A percentile compares a stretch with the other conserved stretches of the same genome.
phyloP scores from a whole-genome alignment of 1,140 invertebrate genomes.

The Rhagoletis zephyria region DNA sequence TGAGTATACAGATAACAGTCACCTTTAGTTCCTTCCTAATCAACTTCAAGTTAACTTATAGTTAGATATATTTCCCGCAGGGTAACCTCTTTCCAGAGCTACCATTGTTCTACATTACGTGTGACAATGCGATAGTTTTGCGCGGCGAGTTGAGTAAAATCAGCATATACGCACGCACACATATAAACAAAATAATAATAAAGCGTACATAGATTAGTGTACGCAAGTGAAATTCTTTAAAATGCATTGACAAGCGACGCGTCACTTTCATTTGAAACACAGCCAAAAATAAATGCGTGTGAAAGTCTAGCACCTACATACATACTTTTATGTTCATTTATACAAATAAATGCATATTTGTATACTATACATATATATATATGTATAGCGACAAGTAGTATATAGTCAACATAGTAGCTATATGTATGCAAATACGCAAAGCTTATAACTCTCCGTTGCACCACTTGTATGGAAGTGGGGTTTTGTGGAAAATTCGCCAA shows the following conservation, averaged over 20 bases:
- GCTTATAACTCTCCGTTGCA: background rate
- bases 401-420: too few species aligned
- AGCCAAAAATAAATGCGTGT: constrained; percentile 44
- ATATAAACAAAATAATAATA: background rate
- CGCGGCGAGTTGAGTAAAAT: background rate
- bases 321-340: background rate
- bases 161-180: background rate
- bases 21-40: too few species aligned
- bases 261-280: constrained; percentile 42
- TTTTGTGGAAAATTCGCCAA: background rate
- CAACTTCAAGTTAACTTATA: too few species aligned
- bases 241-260: constrained; percentile 44
- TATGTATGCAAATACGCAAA: background rate
- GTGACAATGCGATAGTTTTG: background rate
- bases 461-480: background rate
- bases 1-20: too few species aligned
- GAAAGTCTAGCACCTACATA: constrained; percentile 41
- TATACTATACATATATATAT: background rate
- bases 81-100: background rate
- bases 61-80: background rate
- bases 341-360: background rate
- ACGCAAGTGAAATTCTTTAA: constrained; percentile 30
- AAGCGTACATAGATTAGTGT: background rate
- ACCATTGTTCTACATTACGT: constrained; percentile 40
- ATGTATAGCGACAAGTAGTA: too few species aligned